phyloP scores from a whole-genome alignment of 2,113 vertebrate genomes.

The Melanerpes formicivorus region DNA sequence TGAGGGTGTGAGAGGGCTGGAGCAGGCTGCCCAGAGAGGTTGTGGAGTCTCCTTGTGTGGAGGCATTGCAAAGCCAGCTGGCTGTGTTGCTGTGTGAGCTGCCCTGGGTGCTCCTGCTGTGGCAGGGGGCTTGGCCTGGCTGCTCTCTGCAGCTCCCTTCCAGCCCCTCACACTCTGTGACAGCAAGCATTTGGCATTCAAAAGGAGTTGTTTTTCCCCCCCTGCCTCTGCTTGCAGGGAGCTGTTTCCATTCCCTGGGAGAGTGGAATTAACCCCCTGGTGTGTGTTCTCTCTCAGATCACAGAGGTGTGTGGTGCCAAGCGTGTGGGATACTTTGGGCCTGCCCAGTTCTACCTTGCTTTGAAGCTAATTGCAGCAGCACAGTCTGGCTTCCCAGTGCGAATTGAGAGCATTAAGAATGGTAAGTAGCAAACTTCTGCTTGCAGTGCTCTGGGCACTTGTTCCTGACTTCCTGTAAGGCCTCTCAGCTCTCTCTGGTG shows the following conservation, averaged over 20 bases:
- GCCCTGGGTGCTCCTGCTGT: too few species aligned
- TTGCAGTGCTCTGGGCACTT: not conserved
- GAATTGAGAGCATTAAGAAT: slow-evolving; percentile 87
- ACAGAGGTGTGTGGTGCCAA: slow-evolving; percentile 93
- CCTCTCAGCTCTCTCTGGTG: not conserved
- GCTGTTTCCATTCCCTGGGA: not conserved
- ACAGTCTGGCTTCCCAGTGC: slow-evolving; percentile 89
- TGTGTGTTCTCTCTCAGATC: slow-evolving; percentile 79
- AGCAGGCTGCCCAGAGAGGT: too few species aligned
- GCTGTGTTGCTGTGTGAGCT: too few species aligned
- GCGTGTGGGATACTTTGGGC: slow-evolving; percentile 90
- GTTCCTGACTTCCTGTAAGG: not conserved
- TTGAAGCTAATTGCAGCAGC: slow-evolving; percentile 92
- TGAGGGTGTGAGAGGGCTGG: too few species aligned
- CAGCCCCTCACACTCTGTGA: too few species aligned
- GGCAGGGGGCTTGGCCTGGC: too few species aligned
- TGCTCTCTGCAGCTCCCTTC: too few species aligned
- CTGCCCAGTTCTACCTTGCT: slow-evolving; percentile 90
- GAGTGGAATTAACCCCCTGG: not conserved
- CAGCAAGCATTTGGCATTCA: not conserved
- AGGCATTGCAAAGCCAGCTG: too few species aligned
- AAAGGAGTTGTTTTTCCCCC: not conserved
- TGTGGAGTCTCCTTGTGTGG: too few species aligned
- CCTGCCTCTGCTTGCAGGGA: not conserved
- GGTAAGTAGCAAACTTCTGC: slow-evolving; percentile 80